Percentiles rank a stretch among this genome's conserved stretches.
Evolutionary conservation across 2,113 vertebrate genomes (phyloP).

Genomic region (Phylloscopus trochilus): DNA sequence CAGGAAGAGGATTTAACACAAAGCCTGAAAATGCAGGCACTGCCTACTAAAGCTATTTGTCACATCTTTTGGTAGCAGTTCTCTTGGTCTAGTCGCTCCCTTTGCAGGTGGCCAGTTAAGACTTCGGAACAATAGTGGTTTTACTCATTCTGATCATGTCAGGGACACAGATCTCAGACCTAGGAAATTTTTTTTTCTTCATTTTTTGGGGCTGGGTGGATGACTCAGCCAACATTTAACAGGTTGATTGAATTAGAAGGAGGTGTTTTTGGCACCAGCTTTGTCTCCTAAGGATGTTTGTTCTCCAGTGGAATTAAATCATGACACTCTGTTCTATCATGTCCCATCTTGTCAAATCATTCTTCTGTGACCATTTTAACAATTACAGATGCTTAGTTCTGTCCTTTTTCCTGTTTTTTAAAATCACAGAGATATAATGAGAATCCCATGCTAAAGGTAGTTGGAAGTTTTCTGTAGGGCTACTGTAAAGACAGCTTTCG

Average conservation of each 20-base stretch:
- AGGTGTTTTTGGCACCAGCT: not conserved
- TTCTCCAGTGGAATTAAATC: not conserved
- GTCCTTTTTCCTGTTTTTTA: not conserved
- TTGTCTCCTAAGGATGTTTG: not conserved
- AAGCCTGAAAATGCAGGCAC: not conserved
- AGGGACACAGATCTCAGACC: not conserved
- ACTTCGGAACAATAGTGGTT: not conserved
- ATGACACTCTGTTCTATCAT: not conserved
- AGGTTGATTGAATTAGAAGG: not conserved
- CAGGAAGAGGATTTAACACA: not conserved
- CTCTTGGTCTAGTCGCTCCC: not conserved
- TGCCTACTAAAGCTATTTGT: not conserved
- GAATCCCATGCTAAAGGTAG: not conserved
- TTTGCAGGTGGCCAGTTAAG: not conserved
- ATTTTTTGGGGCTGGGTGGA: not conserved
- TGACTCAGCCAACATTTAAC: not conserved
- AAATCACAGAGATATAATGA: not conserved
- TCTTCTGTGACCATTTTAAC: not conserved
- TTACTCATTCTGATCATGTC: not conserved
- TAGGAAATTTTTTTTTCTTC: not conserved
- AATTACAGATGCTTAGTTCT: not conserved
- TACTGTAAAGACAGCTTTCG: not conserved
- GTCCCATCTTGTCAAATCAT: not conserved
- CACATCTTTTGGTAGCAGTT: not conserved
- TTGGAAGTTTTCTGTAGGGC: not conserved